Conservation (phyloP, 2,113 vertebrate species). For the Seriola rivoliana region DNA sequence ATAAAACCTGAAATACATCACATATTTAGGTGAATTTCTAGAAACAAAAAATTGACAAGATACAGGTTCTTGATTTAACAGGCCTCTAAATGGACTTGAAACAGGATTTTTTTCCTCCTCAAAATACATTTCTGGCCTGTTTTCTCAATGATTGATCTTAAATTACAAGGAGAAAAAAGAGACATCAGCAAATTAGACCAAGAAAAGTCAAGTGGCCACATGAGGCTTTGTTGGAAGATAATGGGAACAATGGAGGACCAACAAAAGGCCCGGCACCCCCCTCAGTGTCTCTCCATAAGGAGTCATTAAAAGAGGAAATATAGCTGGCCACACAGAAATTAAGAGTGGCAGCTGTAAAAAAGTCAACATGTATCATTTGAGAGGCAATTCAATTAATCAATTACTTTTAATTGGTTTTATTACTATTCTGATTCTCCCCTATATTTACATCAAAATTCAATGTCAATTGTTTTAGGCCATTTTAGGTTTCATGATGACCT, state of each 20-base stretch:
- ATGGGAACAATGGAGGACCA: constrained; percentile 66
- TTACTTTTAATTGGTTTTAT: background rate
- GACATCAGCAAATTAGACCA: constrained; percentile 12
- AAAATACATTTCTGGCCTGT: background rate
- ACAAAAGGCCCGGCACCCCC: constrained; percentile 64
- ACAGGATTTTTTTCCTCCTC: rapidly evolving
- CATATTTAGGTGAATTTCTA: background rate
- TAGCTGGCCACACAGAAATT: constrained; percentile 52
- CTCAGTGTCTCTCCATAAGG: constrained; percentile 56
- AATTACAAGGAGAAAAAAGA: background rate
- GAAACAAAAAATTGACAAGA: background rate
- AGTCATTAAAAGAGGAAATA: constrained; percentile 65
- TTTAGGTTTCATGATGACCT: background rate
- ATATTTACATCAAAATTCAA: no score
- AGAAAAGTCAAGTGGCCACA: constrained; percentile 62
- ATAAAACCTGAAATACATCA: background rate
- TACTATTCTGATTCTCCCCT: background rate
- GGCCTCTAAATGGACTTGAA: background rate
- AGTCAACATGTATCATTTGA: background rate
- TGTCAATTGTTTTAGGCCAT: background rate
- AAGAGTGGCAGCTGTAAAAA: background rate
- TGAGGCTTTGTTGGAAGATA: constrained; percentile 60
- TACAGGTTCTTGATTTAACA: background rate
- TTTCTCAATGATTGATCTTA: constrained; percentile 14
- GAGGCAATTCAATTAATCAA: background rate